Base-by-base conservation (phyloP, 2,797 vertebrate species). In the Anableps anableps region DNA sequence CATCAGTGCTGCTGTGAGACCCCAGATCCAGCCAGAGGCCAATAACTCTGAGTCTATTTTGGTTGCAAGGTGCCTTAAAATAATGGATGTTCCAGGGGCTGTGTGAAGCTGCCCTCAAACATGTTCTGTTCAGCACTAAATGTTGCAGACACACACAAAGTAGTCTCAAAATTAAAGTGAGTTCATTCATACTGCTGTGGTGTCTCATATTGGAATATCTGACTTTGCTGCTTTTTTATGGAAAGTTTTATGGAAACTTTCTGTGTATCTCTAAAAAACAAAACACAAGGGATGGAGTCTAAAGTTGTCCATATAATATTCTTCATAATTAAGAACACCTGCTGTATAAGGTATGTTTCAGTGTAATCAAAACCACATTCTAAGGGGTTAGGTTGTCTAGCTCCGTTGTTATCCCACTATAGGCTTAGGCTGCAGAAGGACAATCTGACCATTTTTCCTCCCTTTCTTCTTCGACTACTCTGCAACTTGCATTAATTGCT, bases 1-100 rank as follows among this genome's bases (percentile, higher is more conserved):
- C 84, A 88, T 88, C 88, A 58, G 71, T 13, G 47, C 66, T 51
- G 81, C 78, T 1, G 74, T 79, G 77, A 77, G 80, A 55, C 31
- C 14, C 62, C 17, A 64, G 62, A 64, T 64, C 31, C 34, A 64
- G 17, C 62, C 34, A 36, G 62, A 64, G 34, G 62, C 62, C 17
- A 64, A 38, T 64, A 64, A 38, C 62, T 10, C 3, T 1, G 34
- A 38, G 34, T 38, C 62, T 36, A 64, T 64, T 64, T 64, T 64
- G 19, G 62, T 64, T 64, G 62, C 17, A 36, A 64, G 62, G 34
- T 36, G 62, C 34, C 62, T 64, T 55, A 55, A 55, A 55, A 64
- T 64, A 64, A 36, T 64, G 60, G 31, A 21, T 64, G 17, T 19
- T 34, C 31, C 2, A 17, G 31, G 31, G 60, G 60, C 31, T 34